Evolutionary conservation across 2,888 invertebrate genomes (phyloP).

Genomic region (Unio delphinus): DNA sequence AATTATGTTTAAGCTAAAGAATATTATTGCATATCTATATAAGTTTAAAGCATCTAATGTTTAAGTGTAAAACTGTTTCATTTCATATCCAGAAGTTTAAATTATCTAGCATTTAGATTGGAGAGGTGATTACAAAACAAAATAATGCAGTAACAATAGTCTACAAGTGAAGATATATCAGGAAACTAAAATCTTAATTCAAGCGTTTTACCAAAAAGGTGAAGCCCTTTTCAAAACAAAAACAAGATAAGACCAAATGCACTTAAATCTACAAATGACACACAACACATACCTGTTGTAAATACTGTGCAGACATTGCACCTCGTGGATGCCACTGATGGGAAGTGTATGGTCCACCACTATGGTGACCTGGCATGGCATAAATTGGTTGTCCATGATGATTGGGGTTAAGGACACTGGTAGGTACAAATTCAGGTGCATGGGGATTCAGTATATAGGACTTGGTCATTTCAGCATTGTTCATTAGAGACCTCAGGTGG

Average conservation of each 20-base stretch:
- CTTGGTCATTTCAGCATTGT: conserved; percentile 83
- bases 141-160: too few species aligned
- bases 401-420: conserved; percentile 19
- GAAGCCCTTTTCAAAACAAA: too few species aligned
- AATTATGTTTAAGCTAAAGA: too few species aligned
- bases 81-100: too few species aligned
- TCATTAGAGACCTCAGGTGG: conserved; percentile 79
- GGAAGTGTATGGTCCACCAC: conserved; percentile 5
- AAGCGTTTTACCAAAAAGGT: too few species aligned
- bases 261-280: conserved; percentile 2
- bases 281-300: conserved; percentile 23
- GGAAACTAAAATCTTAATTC: too few species aligned
- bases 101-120: too few species aligned
- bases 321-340: conserved; percentile 15
- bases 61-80: too few species aligned
- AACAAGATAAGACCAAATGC: background rate
- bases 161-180: too few species aligned
- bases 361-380: conserved; percentile 11
- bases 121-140: too few species aligned
- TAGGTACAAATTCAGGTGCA: conserved; percentile 85
- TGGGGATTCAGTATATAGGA: conserved; percentile 86
- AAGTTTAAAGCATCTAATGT: too few species aligned
- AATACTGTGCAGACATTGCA: conserved; percentile 16
- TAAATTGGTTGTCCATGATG: conserved; percentile 29
- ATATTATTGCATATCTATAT: too few species aligned